A percentile compares a stretch with the other conserved stretches of the same genome.
Evolutionary conservation across 2,797 vertebrate species (phyloP).

Genomic region (Liasis olivaceus): DNA sequence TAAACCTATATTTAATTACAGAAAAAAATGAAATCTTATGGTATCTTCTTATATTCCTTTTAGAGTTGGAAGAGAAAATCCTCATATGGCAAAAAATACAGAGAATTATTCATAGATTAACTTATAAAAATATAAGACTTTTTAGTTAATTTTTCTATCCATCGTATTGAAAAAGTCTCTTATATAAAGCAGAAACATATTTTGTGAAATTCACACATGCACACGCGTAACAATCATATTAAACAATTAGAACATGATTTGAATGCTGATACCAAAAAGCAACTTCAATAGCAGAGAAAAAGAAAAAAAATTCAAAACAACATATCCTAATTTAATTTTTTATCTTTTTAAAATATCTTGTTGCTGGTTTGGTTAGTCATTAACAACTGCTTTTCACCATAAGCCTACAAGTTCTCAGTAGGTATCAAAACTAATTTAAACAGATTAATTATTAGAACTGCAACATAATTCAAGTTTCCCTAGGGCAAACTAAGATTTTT

Average conservation of each 20-base stretch:
- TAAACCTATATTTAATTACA: not conserved
- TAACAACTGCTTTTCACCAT: conserved; percentile 38
- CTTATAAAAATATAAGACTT: conserved; percentile 22
- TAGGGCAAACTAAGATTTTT: not conserved
- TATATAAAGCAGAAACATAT: conserved; percentile 9
- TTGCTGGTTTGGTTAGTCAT: conserved; percentile 59
- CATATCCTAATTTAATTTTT: conserved; percentile 43
- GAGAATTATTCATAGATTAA: conserved; percentile 8
- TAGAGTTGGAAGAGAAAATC: not conserved
- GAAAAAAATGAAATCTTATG: not conserved
- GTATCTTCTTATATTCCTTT: not conserved
- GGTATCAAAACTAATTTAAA: conserved; percentile 25
- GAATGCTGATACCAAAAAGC: conserved; percentile 24
- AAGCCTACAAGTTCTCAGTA: conserved; percentile 18
- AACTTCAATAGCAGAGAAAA: conserved; percentile 40
- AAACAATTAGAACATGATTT: not conserved
- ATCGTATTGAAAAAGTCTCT: conserved; percentile 30
- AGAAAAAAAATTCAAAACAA: conserved; percentile 43
- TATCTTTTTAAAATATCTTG: conserved; percentile 31
- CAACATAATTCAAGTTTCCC: not conserved
- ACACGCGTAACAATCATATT: conserved; percentile 22
- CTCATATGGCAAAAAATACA: conserved; percentile 18
- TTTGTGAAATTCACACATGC: conserved; percentile 30
- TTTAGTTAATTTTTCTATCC: conserved; percentile 35
- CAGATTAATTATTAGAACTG: not conserved